Evolutionary conservation across 1,140 invertebrate species (phyloP).

Genomic region (Pseudomyrmex pallidus): DNA sequence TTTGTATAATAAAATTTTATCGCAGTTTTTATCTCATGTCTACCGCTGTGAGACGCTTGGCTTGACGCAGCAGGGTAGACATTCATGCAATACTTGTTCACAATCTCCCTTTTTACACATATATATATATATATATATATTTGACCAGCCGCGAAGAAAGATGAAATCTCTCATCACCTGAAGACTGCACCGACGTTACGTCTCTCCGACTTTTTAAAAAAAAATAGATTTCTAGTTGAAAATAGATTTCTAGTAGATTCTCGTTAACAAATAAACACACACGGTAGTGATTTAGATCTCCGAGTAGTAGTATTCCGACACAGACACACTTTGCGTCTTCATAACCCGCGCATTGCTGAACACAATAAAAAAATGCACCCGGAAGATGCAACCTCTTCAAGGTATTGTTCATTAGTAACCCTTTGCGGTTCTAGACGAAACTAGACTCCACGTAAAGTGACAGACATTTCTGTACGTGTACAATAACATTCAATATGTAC

Average conservation of each 20-base stretch:
- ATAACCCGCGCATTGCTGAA: slow-evolving; percentile 42
- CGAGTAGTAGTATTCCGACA: neutral
- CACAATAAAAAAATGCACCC: slow-evolving; percentile 43
- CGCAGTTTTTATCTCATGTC: slow-evolving; percentile 25
- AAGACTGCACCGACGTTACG: slow-evolving; percentile 60
- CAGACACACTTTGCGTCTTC: slow-evolving; percentile 33
- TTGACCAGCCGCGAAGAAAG: neutral
- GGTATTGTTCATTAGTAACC: slow-evolving; percentile 45
- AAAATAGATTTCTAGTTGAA: slow-evolving; percentile 55
- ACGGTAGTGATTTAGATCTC: slow-evolving; percentile 18
- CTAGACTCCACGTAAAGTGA: no score
- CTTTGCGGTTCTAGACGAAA: no score
- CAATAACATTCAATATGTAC: no score
- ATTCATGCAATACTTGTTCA: slow-evolving; percentile 24
- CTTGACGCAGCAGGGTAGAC: neutral
- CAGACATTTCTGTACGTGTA: no score
- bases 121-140: no score
- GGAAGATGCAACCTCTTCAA: no score
- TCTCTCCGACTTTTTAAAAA: slow-evolving; percentile 27
- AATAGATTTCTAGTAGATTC: slow-evolving; percentile 63
- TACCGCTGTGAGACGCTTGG: neutral
- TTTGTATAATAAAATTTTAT: slow-evolving; percentile 56
- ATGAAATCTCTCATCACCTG: slow-evolving; percentile 52
- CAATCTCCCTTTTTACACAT: slow-evolving; percentile 1
- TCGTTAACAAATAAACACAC: slow-evolving; percentile 8